Evolutionary conservation across 2,797 vertebrate genomes (phyloP), one percentile per base, ranked within the genome.

Genomic region (Sebastes glaucus): DNA sequence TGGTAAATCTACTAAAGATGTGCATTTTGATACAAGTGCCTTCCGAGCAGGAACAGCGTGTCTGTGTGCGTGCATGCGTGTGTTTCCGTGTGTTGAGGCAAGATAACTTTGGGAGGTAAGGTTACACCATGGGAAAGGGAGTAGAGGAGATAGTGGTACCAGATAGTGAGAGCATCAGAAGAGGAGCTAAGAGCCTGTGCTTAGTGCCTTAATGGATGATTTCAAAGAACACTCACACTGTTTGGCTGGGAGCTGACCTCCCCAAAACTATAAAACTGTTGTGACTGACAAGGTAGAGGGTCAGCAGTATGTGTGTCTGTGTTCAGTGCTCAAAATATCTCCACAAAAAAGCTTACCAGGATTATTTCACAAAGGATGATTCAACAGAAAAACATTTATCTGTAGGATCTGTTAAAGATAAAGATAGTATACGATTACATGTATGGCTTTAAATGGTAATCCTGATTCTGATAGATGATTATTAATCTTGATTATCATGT

Each of bases 161-260:
- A 92, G 92, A 94, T 92, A 94, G 83, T 49, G 83, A 84, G 74
- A 65, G 84, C 71, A 92, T 92, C 88, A 87, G 87, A 83, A 76
- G 78, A 82, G 10, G 53, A 87, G 63, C 87, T 83, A 88, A 93
- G 86, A 94, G 93, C 84, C 71, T 83, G 86, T 92, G 86, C 93
- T 95, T 91, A 93, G 92, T 89, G 87, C 76, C 55, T 91, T 95
- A 94, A 95, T 93, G 88, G 90, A 90, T 59, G 81, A 86, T 90
- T 90, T 95, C 86, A 94, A 94, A 90, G 92, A 89, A 86, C 92
- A 91, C 87, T 94, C 90, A 87, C 70, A 83, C 75, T 93, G 91
- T 93, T 93, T 91, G 93, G 85, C 90, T 67, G 87, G 78, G 70
- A 91, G 87, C 85, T 89, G 83, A 83, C 87, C 88, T 93, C 91